Evolutionary conservation across 2,888 invertebrate species (phyloP).

Genomic region (Tigriopus californicus): DNA sequence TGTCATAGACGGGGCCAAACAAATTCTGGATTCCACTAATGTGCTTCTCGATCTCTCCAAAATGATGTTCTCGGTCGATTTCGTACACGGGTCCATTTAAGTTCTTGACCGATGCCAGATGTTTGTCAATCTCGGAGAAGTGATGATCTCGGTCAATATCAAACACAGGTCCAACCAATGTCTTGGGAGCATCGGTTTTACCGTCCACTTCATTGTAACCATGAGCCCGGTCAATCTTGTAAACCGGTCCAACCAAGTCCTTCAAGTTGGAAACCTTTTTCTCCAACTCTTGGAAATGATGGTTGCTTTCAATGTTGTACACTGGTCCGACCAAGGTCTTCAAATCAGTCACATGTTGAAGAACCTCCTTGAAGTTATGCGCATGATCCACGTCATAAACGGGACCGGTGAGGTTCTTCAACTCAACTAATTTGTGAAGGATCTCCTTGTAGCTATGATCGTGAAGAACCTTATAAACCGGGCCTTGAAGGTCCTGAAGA

Average conservation of each 20-base stretch:
- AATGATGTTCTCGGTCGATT: constrained; percentile 9
- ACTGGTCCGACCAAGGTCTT: constrained; percentile 5
- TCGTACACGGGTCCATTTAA: constrained; percentile 6
- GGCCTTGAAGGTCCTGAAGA: neutral
- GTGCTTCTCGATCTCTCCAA: neutral
- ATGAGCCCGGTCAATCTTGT: constrained; percentile 3
- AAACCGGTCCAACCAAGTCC: constrained; percentile 2
- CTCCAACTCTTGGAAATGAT: constrained; percentile 8
- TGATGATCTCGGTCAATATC: constrained; percentile 11
- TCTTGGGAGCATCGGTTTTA: neutral
- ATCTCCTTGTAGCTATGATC: constrained; percentile 12
- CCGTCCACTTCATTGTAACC: constrained; percentile 5
- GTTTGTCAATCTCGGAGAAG: neutral
- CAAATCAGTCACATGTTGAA: neutral
- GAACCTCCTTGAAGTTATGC: neutral
- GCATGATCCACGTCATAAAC: neutral
- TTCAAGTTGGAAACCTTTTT: constrained; percentile 3
- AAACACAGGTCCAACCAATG: constrained; percentile 5
- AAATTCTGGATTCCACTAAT: neutral
- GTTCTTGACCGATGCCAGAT: neutral
- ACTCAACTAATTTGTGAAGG: neutral
- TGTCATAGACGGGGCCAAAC: constrained; percentile 5
- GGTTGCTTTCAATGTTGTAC: constrained; percentile 1
- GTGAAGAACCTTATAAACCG: constrained; percentile 9
- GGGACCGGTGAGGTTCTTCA: constrained; percentile 9